phyloP scores from a whole-genome alignment of 2,888 invertebrate genomes.

The Ophion obscuratus region DNA sequence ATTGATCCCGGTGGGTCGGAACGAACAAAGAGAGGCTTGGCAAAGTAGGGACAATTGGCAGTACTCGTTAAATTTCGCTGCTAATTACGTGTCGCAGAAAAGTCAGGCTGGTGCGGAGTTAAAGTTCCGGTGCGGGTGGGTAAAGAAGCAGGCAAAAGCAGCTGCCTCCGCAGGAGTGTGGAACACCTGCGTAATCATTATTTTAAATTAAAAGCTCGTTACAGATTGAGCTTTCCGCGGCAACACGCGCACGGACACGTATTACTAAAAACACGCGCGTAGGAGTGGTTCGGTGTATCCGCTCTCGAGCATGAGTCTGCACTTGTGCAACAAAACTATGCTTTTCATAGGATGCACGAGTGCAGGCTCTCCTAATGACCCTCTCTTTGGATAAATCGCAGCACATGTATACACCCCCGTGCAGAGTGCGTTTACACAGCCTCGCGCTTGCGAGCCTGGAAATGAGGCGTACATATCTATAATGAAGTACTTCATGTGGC shows the following conservation, averaged over 20 bases:
- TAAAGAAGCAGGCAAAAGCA: slow-evolving; percentile 39
- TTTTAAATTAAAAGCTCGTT: slow-evolving; percentile 62
- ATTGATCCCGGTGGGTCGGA: not conserved
- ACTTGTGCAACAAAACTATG: slow-evolving; percentile 44
- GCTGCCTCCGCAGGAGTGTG: slow-evolving; percentile 14
- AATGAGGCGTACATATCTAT: slow-evolving; percentile 20
- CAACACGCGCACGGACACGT: not conserved
- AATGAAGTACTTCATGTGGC: slow-evolving; percentile 45
- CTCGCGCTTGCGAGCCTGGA: not conserved
- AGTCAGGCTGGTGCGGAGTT: slow-evolving; percentile 30
- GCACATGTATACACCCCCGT: not conserved
- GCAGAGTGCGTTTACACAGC: not conserved
- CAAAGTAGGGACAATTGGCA: slow-evolving; percentile 47
- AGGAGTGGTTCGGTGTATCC: not conserved
- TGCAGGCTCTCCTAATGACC: slow-evolving; percentile 55
- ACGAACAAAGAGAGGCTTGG: not conserved
- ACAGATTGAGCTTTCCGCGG: slow-evolving; percentile 53
- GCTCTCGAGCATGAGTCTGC: slow-evolving; percentile 16
- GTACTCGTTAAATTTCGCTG: slow-evolving; percentile 48
- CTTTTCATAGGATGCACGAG: slow-evolving; percentile 44
- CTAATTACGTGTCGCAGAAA: slow-evolving; percentile 56
- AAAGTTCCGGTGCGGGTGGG: slow-evolving; percentile 6
- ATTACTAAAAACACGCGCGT: not conserved
- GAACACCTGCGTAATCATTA: slow-evolving; percentile 61
- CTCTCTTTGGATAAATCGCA: slow-evolving; percentile 51